Conservation (phyloP, 2,797 vertebrate genomes). For the Synaphobranchus kaupii region DNA sequence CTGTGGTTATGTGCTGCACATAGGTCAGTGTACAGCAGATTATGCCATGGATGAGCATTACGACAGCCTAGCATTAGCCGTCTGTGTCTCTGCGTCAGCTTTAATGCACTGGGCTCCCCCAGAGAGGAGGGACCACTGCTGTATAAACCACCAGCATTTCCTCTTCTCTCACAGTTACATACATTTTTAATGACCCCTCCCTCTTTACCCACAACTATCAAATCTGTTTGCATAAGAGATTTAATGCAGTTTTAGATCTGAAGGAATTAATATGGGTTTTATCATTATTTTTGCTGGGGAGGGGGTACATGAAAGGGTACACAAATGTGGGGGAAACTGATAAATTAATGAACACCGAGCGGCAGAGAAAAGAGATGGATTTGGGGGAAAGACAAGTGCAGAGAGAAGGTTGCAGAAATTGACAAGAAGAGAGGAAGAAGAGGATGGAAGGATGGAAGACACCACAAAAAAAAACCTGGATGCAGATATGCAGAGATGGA, state of each 20-base stretch:
- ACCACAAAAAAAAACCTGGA: neutral
- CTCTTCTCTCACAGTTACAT: neutral
- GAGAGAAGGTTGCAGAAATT: too few relatives aligned
- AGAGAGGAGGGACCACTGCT: neutral
- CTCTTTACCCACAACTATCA: neutral
- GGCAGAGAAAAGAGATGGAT: neutral
- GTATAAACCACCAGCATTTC: neutral
- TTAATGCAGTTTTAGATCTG: conserved; percentile 9
- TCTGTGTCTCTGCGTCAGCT: neutral
- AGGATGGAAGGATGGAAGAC: neutral
- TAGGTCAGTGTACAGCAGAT: neutral
- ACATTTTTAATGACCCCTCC: neutral
- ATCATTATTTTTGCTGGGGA: neutral
- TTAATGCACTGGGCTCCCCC: neutral
- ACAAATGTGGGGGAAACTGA: conserved; percentile 1
- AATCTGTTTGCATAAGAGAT: conserved; percentile 21
- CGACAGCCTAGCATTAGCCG: neutral
- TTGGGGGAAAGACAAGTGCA: neutral
- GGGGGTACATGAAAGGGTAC: neutral
- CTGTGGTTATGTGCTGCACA: neutral
- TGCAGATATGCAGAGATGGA: too few relatives aligned
- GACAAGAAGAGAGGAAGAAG: neutral
- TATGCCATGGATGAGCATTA: neutral
- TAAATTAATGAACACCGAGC: neutral
- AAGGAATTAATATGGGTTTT: conserved; percentile 8